These are phyloP conservation scores for Ceuthmochares aereus DNA, from an alignment of 2,113 vertebrate species.

Conservation along the genomic window DNA sequence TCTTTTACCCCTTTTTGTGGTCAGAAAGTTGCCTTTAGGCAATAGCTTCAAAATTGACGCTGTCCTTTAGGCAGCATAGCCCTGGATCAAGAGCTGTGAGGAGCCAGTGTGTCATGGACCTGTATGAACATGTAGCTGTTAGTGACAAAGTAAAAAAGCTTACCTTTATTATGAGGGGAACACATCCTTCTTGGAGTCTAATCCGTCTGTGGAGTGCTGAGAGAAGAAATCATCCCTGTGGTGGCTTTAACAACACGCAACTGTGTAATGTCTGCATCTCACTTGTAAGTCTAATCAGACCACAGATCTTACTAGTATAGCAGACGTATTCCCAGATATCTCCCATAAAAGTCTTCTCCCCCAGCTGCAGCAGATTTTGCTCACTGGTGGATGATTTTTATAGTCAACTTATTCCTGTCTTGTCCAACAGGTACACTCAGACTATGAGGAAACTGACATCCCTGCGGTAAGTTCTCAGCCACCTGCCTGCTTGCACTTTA, in stretches of 20 bases:
- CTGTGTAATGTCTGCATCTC: fast-evolving
- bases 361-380: not conserved
- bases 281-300: not conserved
- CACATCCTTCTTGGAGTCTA: not conserved
- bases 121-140: not conserved
- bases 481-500: not conserved
- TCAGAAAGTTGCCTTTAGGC: too few species aligned
- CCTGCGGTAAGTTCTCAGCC: conserved; percentile 42
- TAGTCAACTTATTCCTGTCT: not conserved
- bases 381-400: not conserved
- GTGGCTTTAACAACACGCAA: fast-evolving
- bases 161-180: not conserved
- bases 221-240: not conserved
- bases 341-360: not conserved
- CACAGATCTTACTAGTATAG: not conserved
- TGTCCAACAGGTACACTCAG: conserved; percentile 49
- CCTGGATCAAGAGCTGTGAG: not conserved
- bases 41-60: not conserved
- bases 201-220: not conserved
- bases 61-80: not conserved
- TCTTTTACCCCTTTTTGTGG: not conserved
- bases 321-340: not conserved
- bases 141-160: not conserved
- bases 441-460: conserved; percentile 38
- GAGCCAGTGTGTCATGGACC: not conserved